Conservation (phyloP, 2,797 vertebrate species). For the Platyrinchus mystaceus region DNA sequence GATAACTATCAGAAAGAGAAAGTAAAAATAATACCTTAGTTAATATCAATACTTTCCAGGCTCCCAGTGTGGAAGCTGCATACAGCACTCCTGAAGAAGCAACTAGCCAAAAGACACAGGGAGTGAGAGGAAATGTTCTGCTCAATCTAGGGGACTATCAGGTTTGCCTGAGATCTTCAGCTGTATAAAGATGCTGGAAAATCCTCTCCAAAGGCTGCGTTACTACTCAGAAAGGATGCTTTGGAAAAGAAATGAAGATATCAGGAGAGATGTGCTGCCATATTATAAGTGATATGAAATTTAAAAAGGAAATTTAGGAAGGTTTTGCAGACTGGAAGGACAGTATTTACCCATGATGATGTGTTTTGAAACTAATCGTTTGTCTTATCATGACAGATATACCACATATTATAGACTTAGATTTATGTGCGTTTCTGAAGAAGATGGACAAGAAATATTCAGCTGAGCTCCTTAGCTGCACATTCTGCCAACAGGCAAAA, state of each 20-base stretch:
- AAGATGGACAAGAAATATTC: neutral
- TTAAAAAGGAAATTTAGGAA: neutral
- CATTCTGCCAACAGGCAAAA: neutral
- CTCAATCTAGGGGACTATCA: neutral
- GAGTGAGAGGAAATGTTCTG: neutral
- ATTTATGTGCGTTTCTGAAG: neutral
- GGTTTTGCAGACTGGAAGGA: neutral
- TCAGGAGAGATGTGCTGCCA: neutral
- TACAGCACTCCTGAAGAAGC: neutral
- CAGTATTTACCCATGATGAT: neutral
- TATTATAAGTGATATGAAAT: neutral
- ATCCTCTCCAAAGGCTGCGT: neutral
- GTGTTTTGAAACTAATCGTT: neutral
- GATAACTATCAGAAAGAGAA: neutral
- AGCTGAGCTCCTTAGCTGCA: neutral
- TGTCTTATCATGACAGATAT: neutral
- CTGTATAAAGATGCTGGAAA: neutral
- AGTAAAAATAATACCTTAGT: neutral
- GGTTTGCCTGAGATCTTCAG: neutral
- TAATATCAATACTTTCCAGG: neutral
- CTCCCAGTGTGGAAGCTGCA: neutral
- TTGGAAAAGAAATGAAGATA: neutral
- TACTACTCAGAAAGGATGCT: neutral
- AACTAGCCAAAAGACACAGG: neutral
- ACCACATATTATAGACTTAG: neutral